Evolutionary conservation across 2,888 invertebrate genomes (phyloP).

Genomic region (Miltochrista miniata): DNA sequence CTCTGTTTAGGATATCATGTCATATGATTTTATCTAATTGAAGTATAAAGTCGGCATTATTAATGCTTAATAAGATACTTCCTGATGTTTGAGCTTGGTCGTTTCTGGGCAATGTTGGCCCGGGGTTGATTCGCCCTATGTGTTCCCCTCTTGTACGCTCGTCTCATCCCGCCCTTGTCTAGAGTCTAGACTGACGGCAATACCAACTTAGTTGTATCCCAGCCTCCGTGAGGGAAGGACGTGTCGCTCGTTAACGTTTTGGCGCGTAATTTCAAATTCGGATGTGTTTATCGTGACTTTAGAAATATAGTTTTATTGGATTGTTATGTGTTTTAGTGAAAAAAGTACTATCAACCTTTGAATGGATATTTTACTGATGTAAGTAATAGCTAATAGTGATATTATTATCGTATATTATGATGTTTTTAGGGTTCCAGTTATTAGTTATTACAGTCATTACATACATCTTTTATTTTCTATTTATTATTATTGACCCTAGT

Average conservation of each 20-base stretch:
- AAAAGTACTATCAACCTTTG: conserved; percentile 14
- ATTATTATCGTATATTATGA: not conserved
- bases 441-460: too few species aligned
- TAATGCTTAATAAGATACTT: conserved; percentile 62
- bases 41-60: conserved; percentile 53
- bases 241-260: conserved; percentile 38
- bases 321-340: conserved; percentile 25
- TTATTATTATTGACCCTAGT: too few species aligned
- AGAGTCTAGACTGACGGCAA: conserved; percentile 74
- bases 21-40: conserved; percentile 54
- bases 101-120: conserved; percentile 63
- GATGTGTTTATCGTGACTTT: conserved; percentile 42
- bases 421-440: too few species aligned
- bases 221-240: conserved; percentile 49
- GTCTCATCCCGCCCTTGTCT: conserved; percentile 60
- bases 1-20: conserved; percentile 49
- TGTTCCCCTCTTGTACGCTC: conserved; percentile 38
- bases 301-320: conserved; percentile 40
- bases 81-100: conserved; percentile 62
- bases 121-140: conserved; percentile 59
- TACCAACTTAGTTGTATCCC: conserved; percentile 60
- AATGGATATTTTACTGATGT: conserved; percentile 31
- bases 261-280: conserved; percentile 70
- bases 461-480: too few species aligned
- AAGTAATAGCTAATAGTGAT: conserved; percentile 12